These are phyloP conservation scores for Coelopa pilipes DNA, from an alignment of 2,888 invertebrate species.

Conservation along the genomic window DNA sequence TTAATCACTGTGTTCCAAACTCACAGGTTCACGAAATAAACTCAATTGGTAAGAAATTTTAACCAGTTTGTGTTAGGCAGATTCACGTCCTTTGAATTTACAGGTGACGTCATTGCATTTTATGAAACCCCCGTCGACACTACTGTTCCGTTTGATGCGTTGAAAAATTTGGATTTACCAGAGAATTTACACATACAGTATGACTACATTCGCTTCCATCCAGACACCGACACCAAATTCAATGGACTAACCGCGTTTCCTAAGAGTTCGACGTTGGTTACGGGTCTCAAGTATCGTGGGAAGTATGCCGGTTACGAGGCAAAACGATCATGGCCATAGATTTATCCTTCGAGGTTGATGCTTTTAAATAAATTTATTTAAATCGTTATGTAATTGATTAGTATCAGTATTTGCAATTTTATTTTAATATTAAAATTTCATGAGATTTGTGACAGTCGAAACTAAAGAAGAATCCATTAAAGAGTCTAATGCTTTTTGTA, in stretches of 20 bases:
- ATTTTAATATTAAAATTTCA: slow-evolving; percentile 50
- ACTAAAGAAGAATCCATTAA: slow-evolving; percentile 67
- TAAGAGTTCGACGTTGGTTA: slow-evolving; percentile 83
- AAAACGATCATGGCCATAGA: slow-evolving; percentile 73
- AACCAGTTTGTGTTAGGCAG: neutral
- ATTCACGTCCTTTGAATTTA: neutral
- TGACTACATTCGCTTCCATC: slow-evolving; percentile 85
- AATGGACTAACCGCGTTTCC: slow-evolving; percentile 87
- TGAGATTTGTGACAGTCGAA: slow-evolving; percentile 53
- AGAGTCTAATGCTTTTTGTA: slow-evolving; percentile 83
- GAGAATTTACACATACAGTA: slow-evolving; percentile 87
- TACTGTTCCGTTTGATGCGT: slow-evolving; percentile 77
- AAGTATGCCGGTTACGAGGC: slow-evolving; percentile 82
- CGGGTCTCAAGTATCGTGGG: slow-evolving; percentile 81
- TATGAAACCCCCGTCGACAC: slow-evolving; percentile 79
- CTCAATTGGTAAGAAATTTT: slow-evolving; percentile 72
- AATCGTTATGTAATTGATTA: slow-evolving; percentile 3
- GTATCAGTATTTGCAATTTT: neutral
- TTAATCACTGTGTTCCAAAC: slow-evolving; percentile 84
- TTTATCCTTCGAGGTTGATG: neutral
- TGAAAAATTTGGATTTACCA: slow-evolving; percentile 80
- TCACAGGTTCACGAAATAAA: slow-evolving; percentile 80
- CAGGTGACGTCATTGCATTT: slow-evolving; percentile 77
- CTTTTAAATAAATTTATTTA: slow-evolving; percentile 1
- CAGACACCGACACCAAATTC: slow-evolving; percentile 79